Evolutionary conservation across 2,113 vertebrate species (phyloP).

Genomic region (Emydura subglobosa): DNA sequence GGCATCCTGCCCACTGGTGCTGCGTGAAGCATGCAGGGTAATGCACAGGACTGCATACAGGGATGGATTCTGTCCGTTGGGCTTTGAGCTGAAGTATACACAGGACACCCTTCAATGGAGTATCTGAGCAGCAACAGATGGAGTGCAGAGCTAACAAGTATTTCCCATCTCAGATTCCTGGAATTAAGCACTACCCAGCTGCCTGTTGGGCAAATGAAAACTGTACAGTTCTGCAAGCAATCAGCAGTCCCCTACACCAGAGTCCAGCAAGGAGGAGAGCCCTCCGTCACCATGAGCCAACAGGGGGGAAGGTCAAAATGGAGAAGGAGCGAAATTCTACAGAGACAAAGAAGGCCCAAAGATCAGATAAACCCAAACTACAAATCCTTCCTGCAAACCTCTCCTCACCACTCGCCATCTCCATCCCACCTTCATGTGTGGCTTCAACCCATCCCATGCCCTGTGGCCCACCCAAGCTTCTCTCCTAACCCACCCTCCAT

Average conservation of each 20-base stretch:
- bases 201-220: neutral
- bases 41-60: neutral
- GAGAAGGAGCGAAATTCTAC: neutral
- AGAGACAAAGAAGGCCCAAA: conserved; percentile 29
- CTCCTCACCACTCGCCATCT: neutral
- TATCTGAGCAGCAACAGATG: neutral
- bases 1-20: neutral
- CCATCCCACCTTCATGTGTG: conserved; percentile 46
- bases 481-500: conserved; percentile 27
- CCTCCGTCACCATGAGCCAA: neutral
- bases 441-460: conserved; percentile 57
- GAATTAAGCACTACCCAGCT: neutral
- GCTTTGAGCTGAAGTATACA: neutral
- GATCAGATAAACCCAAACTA: neutral
- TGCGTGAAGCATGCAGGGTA: neutral
- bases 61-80: neutral
- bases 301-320: neutral
- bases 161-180: neutral
- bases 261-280: neutral
- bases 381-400: conserved; percentile 55
- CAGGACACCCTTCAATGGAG: neutral
- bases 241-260: neutral
- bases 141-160: neutral
- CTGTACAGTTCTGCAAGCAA: neutral
- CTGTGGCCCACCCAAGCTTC: conserved; percentile 48